Base-by-base conservation (phyloP, 1,140 invertebrate genomes). In the Tribolium castaneum region DNA sequence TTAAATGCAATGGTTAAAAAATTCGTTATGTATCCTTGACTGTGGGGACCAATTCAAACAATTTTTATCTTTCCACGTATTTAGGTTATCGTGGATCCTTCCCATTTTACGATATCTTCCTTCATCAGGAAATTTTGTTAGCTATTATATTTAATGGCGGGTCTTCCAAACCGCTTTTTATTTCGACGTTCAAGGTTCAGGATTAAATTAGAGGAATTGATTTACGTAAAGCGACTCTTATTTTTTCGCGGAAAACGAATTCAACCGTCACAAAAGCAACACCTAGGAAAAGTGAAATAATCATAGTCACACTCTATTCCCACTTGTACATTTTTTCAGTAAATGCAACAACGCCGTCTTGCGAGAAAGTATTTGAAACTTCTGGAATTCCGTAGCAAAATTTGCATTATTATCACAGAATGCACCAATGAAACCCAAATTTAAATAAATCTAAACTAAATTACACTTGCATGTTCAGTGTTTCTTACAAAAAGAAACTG, bases 1-100 rank as follows among this genome's bases (percentile, higher is more conserved):
- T 49, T 13, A 49, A 73, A 7, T 73, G 71, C 49, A 73, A 16
- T 72, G 10, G 12, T 12, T 16, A 34, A 62, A 59, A n/a, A 22
- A 59, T 52, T 52, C 12, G 6, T 59, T 59, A 59, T 22, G 19
- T 59, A 25, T 25, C 54, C 14, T 59, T 45, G 25, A 6, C 14
- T 39, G 66, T 39, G 45, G 25, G 25, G 56, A 30, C n/a, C n/a
- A 34, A n/a, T 22, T 22, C 19, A 62, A 4, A 7, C 56, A 19
- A 19, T 10, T 62, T 62, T 62, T 22, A 22, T 22, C 19, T 34
- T 30, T 30, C 6, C n/a, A 14, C 56, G 56, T 30, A 30, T 19
- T n/a, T 62, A 16, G 13, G 34, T 22, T 62, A 34, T 62, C 34
- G 22, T 62, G 56, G 6, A 62, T 30, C 19, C 52, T 19, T 9